These are phyloP conservation scores for Edolisoma coerulescens DNA, from an alignment of 2,113 vertebrate species.

Conservation along the genomic window DNA sequence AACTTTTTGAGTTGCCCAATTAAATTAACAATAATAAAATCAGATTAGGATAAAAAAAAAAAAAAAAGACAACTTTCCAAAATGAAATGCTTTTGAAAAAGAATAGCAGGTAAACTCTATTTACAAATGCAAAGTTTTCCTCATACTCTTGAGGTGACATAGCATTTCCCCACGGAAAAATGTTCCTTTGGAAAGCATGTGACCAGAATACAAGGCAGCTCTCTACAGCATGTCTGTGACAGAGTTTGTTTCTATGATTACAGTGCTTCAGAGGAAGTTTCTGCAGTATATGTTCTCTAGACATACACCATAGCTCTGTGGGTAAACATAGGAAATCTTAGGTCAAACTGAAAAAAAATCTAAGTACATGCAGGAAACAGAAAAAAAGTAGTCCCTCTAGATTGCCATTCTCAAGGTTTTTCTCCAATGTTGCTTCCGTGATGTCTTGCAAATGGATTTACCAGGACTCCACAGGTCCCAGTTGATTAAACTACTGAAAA, in stretches of 20 bases:
- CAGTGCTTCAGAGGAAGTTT: not conserved
- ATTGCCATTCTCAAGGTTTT: not conserved
- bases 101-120: not conserved
- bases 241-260: not conserved
- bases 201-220: not conserved
- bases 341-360: conserved; percentile 18
- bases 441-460: conserved; percentile 54
- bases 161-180: not conserved
- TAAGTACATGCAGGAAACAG: conserved; percentile 18
- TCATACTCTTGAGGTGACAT: not conserved
- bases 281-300: not conserved
- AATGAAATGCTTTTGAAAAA: not conserved
- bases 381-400: conserved; percentile 28
- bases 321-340: conserved; percentile 25
- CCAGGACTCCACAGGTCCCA: not conserved
- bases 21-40: not conserved
- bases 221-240: not conserved
- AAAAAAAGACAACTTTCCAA: not conserved
- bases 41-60: not conserved
- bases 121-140: not conserved
- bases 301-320: not conserved
- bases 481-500: conserved; percentile 45
- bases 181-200: not conserved
- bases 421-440: not conserved
- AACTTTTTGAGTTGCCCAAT: not conserved